These are phyloP conservation scores for Ligdia adustata DNA, from an alignment of 2,888 invertebrate species.

Conservation along the genomic window DNA sequence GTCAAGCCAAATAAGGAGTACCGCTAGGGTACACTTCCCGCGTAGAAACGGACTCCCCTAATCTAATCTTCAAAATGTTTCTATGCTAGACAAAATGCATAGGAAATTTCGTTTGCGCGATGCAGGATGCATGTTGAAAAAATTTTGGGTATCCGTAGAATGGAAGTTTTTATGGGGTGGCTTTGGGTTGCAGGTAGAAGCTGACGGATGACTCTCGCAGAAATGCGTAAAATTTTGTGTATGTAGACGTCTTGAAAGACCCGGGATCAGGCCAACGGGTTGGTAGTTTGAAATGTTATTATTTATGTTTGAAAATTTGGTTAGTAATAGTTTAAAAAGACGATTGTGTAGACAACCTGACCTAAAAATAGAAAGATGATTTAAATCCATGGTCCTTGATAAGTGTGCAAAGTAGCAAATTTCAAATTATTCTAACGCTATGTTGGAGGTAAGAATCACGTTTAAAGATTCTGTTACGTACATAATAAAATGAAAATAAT, in stretches of 20 bases:
- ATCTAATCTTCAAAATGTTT: slow-evolving; percentile 9
- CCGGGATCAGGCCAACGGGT: too few relatives aligned
- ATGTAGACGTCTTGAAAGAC: not conserved
- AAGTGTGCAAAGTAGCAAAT: too few relatives aligned
- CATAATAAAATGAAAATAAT: too few relatives aligned
- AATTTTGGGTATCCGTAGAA: slow-evolving; percentile 33
- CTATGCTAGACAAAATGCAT: slow-evolving; percentile 39
- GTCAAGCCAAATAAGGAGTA: slow-evolving; percentile 57
- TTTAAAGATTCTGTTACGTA: too few relatives aligned
- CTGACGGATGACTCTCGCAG: slow-evolving; percentile 2
- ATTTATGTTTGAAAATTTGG: too few relatives aligned
- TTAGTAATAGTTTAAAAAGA: too few relatives aligned
- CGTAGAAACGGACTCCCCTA: slow-evolving; percentile 75
- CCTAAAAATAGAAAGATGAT: too few relatives aligned
- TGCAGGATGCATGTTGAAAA: slow-evolving; percentile 60
- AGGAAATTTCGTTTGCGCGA: slow-evolving; percentile 58
- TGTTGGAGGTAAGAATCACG: too few relatives aligned
- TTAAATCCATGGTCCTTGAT: too few relatives aligned
- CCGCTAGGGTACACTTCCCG: slow-evolving; percentile 57
- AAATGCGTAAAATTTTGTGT: not conserved
- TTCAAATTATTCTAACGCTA: too few relatives aligned
- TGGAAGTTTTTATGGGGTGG: slow-evolving; percentile 2
- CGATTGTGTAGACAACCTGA: too few relatives aligned
- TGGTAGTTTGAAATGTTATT: too few relatives aligned
- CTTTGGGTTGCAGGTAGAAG: slow-evolving; percentile 10